phyloP scores from a whole-genome alignment of 1,140 invertebrate species.

The Eufriesea mexicana region DNA sequence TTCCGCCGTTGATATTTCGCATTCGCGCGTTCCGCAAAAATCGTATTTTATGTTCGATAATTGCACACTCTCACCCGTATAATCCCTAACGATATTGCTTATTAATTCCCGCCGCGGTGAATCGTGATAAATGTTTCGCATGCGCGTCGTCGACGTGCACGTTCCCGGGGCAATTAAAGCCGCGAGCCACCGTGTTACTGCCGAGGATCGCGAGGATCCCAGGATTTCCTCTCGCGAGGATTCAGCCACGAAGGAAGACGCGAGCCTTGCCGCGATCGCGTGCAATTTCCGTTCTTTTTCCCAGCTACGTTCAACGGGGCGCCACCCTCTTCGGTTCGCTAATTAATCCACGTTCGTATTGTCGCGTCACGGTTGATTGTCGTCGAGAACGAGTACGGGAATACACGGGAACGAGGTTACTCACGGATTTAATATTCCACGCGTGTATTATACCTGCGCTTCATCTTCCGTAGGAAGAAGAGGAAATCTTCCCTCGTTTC shows the following conservation, averaged over 20 bases:
- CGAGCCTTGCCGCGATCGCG: too few relatives aligned
- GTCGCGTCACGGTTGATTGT: conserved; percentile 61
- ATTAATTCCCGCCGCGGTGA: conserved; percentile 68
- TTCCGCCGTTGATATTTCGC: not conserved
- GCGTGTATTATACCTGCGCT: conserved; percentile 52
- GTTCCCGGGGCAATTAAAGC: conserved; percentile 45
- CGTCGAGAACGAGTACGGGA: conserved; percentile 11
- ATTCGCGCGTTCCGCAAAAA: conserved; percentile 17
- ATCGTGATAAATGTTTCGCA: conserved; percentile 49
- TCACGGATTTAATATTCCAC: conserved; percentile 58
- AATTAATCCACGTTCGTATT: conserved; percentile 80
- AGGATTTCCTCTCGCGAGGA: not conserved
- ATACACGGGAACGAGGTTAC: conserved; percentile 45
- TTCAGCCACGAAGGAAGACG: not conserved
- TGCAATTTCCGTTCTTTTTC: too few relatives aligned
- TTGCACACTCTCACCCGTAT: conserved; percentile 22
- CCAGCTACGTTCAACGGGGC: too few relatives aligned
- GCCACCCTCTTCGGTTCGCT: conserved; percentile 62
- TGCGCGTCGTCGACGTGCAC: conserved; percentile 59
- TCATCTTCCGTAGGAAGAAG: too few relatives aligned
- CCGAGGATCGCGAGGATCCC: not conserved
- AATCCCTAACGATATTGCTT: conserved; percentile 48
- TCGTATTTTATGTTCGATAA: conserved; percentile 40
- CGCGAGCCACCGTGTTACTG: conserved; percentile 17
- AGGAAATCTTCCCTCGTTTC: too few relatives aligned